Base-by-base conservation (phyloP, 2,888 invertebrate species). In the Drosophila setosimentum region DNA sequence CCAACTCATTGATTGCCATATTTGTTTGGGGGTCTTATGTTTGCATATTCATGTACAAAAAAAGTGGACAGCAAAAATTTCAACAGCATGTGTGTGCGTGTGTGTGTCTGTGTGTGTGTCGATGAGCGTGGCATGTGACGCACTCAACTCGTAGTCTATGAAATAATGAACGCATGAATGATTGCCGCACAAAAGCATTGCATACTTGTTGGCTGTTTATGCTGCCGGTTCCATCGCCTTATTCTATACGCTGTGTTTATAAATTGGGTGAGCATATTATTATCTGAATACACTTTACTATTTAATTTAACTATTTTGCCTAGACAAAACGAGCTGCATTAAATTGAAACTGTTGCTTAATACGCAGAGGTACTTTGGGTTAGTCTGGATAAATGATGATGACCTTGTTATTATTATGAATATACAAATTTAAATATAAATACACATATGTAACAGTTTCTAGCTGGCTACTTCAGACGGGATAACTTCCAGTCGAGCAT, bases 1-100 rank as follows among this genome's bases (percentile, higher is more conserved):
- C 93, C 93, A 91, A 92, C 87, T 92, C 93, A 93, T 93, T 93
- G 93, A 92, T 91, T 92, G 87, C 85, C 90, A 89, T 90, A 90
- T 90, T 90, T 83, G 76, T 75, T 74, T 66, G 51, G 67, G 65
- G 62, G 58, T 58, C 57, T 51, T 54, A 55, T 72, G 80, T 88
- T 84, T 80, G 80, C 79, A 80, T 82, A 82, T 81, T 61, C 59
- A 55, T 61, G 53, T 55, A 53, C 33, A 5, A 7, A 66, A 69
- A 60, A 75, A 67, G 33, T 71, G 81, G 74, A 70, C 73, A 73
- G 76, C 69, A 70, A 80, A 73, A 81, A 62, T 69, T 68, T 68
- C 55, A 67, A 64, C 73, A 62, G 50, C 5, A 42, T 27, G 10
- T 27, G 48, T 27, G 24, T 6, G 45, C 16, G 24, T 64, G 57